phyloP scores from a whole-genome alignment of 2,113 vertebrate genomes.

The Pteronura brasiliensis region DNA sequence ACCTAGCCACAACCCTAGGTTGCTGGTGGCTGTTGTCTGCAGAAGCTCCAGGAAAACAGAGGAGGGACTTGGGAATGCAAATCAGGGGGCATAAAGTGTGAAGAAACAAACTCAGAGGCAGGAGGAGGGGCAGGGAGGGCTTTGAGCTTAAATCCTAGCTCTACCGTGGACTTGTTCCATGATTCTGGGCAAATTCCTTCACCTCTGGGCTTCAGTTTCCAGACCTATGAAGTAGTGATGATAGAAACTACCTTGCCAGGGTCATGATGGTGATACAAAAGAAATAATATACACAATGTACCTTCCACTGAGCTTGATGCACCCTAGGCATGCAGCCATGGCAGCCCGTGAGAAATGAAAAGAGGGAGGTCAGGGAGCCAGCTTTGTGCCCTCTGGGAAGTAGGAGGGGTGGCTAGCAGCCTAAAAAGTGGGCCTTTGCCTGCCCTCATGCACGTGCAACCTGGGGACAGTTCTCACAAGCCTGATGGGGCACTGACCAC shows the following conservation, averaged over 20 bases:
- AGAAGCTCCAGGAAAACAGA: neutral
- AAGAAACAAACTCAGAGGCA: neutral
- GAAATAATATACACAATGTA: rapidly evolving
- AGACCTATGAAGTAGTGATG: neutral
- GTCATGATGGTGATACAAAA: neutral
- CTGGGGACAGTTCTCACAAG: neutral
- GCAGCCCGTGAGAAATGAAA: neutral
- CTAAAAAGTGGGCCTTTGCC: neutral
- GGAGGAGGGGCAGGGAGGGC: neutral
- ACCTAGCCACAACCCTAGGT: neutral
- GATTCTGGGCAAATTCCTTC: neutral
- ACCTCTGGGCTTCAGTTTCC: neutral
- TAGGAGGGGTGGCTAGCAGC: neutral
- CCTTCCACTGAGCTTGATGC: neutral
- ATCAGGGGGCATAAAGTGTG: neutral
- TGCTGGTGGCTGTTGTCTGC: neutral
- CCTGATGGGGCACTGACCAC: too few relatives aligned
- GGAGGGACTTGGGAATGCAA: neutral
- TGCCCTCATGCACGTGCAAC: rapidly evolving
- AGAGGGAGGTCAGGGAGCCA: neutral
- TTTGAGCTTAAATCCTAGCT: neutral
- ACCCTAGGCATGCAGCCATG: neutral
- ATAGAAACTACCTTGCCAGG: neutral
- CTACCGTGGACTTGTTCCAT: neutral
- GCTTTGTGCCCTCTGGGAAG: neutral